A percentile compares a stretch with the other conserved stretches of the same genome.
These are phyloP conservation scores for Pristionchus fissidentatus DNA, from an alignment of 2,888 invertebrate species.

Conservation along the genomic window DNA sequence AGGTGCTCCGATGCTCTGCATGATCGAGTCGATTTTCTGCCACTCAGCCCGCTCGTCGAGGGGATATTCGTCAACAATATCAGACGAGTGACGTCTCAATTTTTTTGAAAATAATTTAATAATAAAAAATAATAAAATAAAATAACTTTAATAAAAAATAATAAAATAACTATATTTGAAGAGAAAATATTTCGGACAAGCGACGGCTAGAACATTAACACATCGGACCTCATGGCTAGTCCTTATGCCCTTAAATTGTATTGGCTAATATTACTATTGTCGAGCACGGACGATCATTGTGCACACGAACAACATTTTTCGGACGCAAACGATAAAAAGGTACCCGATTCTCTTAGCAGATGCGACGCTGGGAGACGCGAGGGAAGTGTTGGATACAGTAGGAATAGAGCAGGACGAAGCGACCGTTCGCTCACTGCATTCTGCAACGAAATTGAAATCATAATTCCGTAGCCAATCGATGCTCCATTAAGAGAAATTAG, in stretches of 20 bases:
- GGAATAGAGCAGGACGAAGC: constrained; percentile 63
- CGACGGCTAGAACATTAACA: too few relatives aligned
- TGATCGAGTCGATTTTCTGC: constrained; percentile 66
- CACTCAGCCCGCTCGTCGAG: constrained; percentile 54
- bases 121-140: constrained; percentile 15
- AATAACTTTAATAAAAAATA: background rate
- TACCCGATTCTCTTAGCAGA: constrained; percentile 44
- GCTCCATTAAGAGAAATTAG: background rate
- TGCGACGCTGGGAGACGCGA: constrained; percentile 52
- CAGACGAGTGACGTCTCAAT: too few relatives aligned
- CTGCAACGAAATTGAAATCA: constrained; percentile 12
- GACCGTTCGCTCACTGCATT: constrained; percentile 55
- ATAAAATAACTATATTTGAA: too few relatives aligned
- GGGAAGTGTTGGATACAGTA: constrained; percentile 59
- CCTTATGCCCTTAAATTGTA: too few relatives aligned
- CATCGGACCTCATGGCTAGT: too few relatives aligned
- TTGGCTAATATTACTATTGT: too few relatives aligned
- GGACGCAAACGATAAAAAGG: too few relatives aligned
- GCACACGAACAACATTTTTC: too few relatives aligned
- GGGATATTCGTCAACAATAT: constrained; percentile 4
- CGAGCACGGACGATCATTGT: too few relatives aligned
- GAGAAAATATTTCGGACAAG: too few relatives aligned
- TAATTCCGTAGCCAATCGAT: background rate
- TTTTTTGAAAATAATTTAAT: too few relatives aligned
- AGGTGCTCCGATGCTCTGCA: constrained; percentile 64